Percentiles rank a stretch among this genome's conserved stretches.
These are phyloP conservation scores for Thunnus albacares DNA, from an alignment of 2,797 vertebrate genomes.

Conservation along the genomic window DNA sequence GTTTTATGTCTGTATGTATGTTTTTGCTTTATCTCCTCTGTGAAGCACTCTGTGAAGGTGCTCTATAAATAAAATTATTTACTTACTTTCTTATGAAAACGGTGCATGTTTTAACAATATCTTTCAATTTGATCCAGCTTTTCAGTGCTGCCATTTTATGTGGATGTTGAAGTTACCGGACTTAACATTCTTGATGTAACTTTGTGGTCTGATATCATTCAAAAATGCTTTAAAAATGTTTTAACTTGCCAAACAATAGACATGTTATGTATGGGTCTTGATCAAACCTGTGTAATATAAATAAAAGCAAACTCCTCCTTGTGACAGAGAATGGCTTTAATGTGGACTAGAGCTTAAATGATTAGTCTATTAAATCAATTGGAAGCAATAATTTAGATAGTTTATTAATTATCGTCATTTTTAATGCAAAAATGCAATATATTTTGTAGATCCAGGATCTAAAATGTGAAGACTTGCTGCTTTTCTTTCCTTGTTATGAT, in stretches of 20 bases:
- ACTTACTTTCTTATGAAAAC: not conserved
- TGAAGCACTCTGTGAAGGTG: too few relatives aligned
- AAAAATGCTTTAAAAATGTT: not conserved
- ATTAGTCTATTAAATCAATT: not conserved
- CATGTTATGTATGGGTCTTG: not conserved
- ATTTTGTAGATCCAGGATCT: too few relatives aligned
- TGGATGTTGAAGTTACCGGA: not conserved
- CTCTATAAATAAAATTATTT: too few relatives aligned
- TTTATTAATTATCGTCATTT: too few relatives aligned
- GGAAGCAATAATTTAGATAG: too few relatives aligned
- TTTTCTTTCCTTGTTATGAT: not conserved
- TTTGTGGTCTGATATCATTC: not conserved
- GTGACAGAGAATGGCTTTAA: too few relatives aligned
- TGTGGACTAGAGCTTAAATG: not conserved
- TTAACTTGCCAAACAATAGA: slow-evolving; percentile 1
- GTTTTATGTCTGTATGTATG: too few relatives aligned
- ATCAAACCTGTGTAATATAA: not conserved
- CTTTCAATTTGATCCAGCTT: not conserved
- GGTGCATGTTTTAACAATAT: slow-evolving; percentile 1
- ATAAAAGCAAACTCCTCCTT: not conserved
- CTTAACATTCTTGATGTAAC: not conserved
- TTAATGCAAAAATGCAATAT: not conserved
- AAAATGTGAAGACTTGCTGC: not conserved
- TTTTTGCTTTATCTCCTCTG: too few relatives aligned
- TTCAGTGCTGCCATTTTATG: not conserved